phyloP scores from a whole-genome alignment of 2,888 invertebrate genomes.

The Tenthredo scrophulariae region DNA sequence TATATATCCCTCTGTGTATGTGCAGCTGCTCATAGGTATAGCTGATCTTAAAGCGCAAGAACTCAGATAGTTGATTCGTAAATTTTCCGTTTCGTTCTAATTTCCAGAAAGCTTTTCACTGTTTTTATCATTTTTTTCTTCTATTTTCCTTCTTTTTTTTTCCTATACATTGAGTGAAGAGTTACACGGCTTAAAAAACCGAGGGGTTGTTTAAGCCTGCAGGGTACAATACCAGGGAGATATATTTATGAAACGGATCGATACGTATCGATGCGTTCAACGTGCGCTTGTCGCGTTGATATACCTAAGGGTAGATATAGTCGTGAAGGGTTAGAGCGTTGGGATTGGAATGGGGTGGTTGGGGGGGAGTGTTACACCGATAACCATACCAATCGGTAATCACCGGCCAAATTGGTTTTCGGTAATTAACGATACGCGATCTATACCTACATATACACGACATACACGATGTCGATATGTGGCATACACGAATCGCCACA shows the following conservation, averaged over 20 bases:
- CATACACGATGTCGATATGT: too few species aligned
- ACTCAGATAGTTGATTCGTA: not conserved
- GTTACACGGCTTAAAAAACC: not conserved
- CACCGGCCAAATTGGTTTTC: slow-evolving; percentile 52
- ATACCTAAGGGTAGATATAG: slow-evolving; percentile 26
- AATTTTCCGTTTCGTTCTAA: not conserved
- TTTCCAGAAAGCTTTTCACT: not conserved
- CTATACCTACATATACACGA: too few species aligned
- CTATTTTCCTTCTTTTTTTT: not conserved
- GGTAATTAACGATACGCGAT: slow-evolving; percentile 48
- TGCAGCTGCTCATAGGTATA: not conserved
- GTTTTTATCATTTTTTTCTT: not conserved
- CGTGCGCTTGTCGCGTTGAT: slow-evolving; percentile 2
- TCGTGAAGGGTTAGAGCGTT: not conserved
- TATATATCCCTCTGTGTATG: not conserved
- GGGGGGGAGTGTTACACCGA: slow-evolving; percentile 24
- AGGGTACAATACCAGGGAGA: not conserved
- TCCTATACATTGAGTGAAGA: not conserved
- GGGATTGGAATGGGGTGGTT: slow-evolving; percentile 19
- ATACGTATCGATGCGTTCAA: slow-evolving; percentile 15
- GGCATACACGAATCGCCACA: not conserved
- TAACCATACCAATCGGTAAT: slow-evolving; percentile 52
- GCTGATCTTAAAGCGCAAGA: slow-evolving; percentile 32
- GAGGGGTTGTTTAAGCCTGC: not conserved
- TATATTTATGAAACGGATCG: slow-evolving; percentile 9